Percentiles rank a stretch among this genome's conserved stretches.
These are phyloP conservation scores for Lepidocolaptes lacrymiger DNA, from an alignment of 2,797 vertebrate genomes.

Conservation along the genomic window DNA sequence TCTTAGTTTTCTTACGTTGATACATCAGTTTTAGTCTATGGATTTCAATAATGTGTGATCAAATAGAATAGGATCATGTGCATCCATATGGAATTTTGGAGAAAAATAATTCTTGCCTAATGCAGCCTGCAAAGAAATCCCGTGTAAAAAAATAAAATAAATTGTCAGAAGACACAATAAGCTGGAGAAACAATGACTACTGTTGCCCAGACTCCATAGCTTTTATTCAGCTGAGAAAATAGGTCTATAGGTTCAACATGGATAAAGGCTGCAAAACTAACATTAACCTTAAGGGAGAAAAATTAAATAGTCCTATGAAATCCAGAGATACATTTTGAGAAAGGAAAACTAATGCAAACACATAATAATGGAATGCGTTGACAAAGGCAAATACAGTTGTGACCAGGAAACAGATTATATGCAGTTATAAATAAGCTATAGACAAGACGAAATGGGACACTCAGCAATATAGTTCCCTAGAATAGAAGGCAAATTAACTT, in stretches of 20 bases:
- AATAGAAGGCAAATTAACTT: slow-evolving; percentile 31
- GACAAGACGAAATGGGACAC: background rate
- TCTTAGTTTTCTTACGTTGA: background rate
- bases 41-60: background rate
- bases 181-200: background rate
- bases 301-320: background rate
- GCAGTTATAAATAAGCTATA: background rate
- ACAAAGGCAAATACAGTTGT: background rate
- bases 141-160: background rate
- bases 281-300: background rate
- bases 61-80: background rate
- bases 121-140: background rate
- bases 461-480: background rate
- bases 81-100: background rate
- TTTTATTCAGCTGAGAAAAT: background rate
- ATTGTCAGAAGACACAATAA: background rate
- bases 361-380: background rate
- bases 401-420: background rate
- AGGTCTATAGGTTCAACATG: background rate
- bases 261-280: background rate
- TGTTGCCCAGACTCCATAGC: background rate
- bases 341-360: background rate
- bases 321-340: background rate
- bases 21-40: background rate
- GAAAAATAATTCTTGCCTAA: background rate